phyloP scores from a whole-genome alignment of 2,888 invertebrate genomes.

The Hoplodrina blanda region DNA sequence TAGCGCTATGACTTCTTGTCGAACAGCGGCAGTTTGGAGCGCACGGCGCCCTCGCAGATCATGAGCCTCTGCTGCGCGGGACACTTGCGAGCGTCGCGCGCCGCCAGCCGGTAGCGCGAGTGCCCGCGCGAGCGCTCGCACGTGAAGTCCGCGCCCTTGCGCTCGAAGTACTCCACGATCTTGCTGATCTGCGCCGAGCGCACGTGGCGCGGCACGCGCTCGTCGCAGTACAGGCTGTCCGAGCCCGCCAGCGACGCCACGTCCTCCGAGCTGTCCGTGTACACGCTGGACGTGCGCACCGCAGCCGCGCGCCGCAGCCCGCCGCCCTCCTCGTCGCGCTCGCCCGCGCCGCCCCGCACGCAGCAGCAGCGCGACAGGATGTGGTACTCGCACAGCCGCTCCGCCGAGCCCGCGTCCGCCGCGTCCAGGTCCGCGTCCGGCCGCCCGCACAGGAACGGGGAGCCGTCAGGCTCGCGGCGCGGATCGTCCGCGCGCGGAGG shows the following conservation, averaged over 20 bases:
- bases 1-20: conserved; percentile 91
- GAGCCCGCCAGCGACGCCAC: conserved; percentile 95
- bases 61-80: conserved; percentile 92
- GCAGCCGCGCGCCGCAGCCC: conserved; percentile 73
- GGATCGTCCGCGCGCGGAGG: conserved; percentile 87
- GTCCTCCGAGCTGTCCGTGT: conserved; percentile 96
- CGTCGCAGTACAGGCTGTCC: conserved; percentile 93
- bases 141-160: conserved; percentile 92
- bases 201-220: conserved; percentile 90
- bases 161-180: conserved; percentile 97
- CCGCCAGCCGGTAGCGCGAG: conserved; percentile 67
- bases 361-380: conserved; percentile 81
- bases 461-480: conserved; percentile 91
- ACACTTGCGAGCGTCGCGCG: conserved; percentile 76
- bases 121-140: conserved; percentile 83
- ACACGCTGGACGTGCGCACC: conserved; percentile 94
- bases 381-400: conserved; percentile 75
- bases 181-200: conserved; percentile 94
- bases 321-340: conserved; percentile 65
- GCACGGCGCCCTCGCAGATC: conserved; percentile 96
- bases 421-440: conserved; percentile 48
- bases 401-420: conserved; percentile 60
- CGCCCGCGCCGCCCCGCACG: conserved; percentile 73
- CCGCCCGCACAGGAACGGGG: conserved; percentile 80
- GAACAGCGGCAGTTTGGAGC: conserved; percentile 96